These are phyloP conservation scores for Buathra laborator DNA, from an alignment of 2,888 invertebrate genomes.

Conservation along the genomic window DNA sequence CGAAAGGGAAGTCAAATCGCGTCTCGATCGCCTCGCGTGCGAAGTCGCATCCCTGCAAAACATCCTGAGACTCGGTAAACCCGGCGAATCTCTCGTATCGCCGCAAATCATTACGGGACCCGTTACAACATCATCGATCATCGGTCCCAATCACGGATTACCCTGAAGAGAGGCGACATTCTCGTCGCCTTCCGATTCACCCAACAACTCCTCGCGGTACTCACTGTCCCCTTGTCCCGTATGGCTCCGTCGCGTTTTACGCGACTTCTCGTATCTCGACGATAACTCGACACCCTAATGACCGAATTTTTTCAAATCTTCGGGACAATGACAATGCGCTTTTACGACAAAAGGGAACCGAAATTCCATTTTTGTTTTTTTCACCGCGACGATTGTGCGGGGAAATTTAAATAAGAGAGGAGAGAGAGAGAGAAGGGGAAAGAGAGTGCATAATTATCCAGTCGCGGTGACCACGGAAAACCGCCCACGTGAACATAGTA, in stretches of 20 bases:
- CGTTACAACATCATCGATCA: slow-evolving; percentile 37
- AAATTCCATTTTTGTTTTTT: background rate
- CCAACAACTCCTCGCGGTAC: background rate
- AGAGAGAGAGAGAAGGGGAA: background rate
- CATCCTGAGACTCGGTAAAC: slow-evolving; percentile 90
- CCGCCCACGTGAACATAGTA: slow-evolving; percentile 65
- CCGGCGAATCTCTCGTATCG: slow-evolving; percentile 72
- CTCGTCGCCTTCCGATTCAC: slow-evolving; percentile 20
- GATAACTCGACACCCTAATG: background rate
- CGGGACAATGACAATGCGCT: background rate
- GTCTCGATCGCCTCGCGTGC: slow-evolving; percentile 94
- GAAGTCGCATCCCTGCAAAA: slow-evolving; percentile 96
- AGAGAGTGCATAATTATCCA: slow-evolving; percentile 50
- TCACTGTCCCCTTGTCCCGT: background rate
- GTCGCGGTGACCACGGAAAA: slow-evolving; percentile 55
- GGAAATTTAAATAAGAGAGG: background rate
- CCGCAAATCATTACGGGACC: slow-evolving; percentile 47
- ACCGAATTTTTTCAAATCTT: too few relatives aligned
- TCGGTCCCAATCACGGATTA: slow-evolving; percentile 62
- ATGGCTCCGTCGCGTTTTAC: background rate
- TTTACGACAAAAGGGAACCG: background rate
- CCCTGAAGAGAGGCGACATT: slow-evolving; percentile 38
- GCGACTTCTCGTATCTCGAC: background rate
- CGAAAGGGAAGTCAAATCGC: slow-evolving; percentile 92
- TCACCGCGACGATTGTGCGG: slow-evolving; percentile 41